phyloP scores from a whole-genome alignment of 2,888 invertebrate genomes.

The Caenorhabditis sinica region DNA sequence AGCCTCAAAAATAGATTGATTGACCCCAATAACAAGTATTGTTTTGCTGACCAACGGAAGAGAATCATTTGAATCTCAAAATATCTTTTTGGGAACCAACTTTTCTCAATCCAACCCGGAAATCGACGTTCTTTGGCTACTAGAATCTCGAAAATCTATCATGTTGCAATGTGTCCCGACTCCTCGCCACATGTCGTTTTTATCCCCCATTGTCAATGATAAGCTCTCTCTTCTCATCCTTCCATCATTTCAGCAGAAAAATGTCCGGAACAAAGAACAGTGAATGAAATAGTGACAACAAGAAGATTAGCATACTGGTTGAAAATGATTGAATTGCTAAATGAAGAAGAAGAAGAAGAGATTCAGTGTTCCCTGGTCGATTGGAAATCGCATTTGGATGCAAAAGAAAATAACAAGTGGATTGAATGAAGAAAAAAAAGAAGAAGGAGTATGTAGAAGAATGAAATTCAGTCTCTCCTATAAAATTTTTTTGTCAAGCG shows the following conservation, averaged over 20 bases:
- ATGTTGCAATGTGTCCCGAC: conserved; percentile 48
- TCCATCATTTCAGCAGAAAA: neutral
- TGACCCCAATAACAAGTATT: no score
- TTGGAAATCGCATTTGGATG: conserved; percentile 17
- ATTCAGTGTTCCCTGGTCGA: conserved; percentile 26
- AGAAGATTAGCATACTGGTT: conserved; percentile 37
- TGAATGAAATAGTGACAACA: conserved; percentile 5
- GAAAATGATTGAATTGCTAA: conserved; percentile 17
- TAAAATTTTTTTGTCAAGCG: neutral
- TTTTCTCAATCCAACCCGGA: neutral
- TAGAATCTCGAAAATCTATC: conserved; percentile 1
- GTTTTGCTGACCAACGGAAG: no score
- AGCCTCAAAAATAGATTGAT: neutral
- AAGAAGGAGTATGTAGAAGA: neutral
- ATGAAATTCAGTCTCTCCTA: conserved; percentile 7
- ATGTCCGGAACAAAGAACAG: conserved; percentile 28
- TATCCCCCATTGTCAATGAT: conserved; percentile 17
- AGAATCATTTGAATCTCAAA: no score
- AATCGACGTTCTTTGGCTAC: conserved; percentile 8
- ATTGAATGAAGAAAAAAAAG: neutral
- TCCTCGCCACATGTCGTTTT: conserved; percentile 45
- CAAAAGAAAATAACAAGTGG: neutral
- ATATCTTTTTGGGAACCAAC: no score
- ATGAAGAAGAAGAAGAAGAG: neutral
- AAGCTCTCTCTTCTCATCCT: conserved; percentile 8